Evolutionary conservation across 2,797 vertebrate genomes (phyloP), one percentile per base, ranked within the genome.

Genomic region (Micropoecilia bifurca): DNA sequence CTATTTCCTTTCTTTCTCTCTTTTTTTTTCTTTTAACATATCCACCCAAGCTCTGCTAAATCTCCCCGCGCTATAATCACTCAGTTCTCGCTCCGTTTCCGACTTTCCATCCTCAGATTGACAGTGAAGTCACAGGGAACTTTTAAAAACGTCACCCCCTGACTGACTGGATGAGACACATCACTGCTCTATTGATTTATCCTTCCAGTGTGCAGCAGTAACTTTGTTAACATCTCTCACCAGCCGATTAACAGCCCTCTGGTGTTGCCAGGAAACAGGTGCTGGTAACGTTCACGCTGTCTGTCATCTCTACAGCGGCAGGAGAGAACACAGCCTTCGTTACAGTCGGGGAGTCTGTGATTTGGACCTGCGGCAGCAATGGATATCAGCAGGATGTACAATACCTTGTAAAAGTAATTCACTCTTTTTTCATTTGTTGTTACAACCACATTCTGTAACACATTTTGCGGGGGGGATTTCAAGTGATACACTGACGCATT

Each of bases 161-260:
- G 89, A 92, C 85, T 84, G 74, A 68, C 77, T 90, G 83, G 85
- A 91, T 82, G 82, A 91, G 85, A 92, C 91, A 78, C 79, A 85
- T 48, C 33, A 39, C 82, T 72, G 55, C 89, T 84, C 83, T 74
- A 82, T 83, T 94, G 92, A 94, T 94, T 95, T 93, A 94, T 94
- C 86, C 88, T 87, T 90, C 87, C 88, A 90, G 85, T 36, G 82
- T 71, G 80, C 83, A 47, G 79, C 85, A 83, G 87, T 89, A 91
- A 92, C 91, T 93, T 91, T 92, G 90, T 95, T 92, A 93, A 93
- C 53, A 87, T 92, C 92, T 93, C 95, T 94, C 93, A 90, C 93
- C 94, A 91, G 92, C 88, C 89, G 90, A 91, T 95, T 94, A 95
- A 94, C 93, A 89, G 91, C 88, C 80, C 87, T 89, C 85, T 83